Evolutionary conservation across 2,113 vertebrate genomes (phyloP).

Genomic region (Onychostruthus taczanowskii): DNA sequence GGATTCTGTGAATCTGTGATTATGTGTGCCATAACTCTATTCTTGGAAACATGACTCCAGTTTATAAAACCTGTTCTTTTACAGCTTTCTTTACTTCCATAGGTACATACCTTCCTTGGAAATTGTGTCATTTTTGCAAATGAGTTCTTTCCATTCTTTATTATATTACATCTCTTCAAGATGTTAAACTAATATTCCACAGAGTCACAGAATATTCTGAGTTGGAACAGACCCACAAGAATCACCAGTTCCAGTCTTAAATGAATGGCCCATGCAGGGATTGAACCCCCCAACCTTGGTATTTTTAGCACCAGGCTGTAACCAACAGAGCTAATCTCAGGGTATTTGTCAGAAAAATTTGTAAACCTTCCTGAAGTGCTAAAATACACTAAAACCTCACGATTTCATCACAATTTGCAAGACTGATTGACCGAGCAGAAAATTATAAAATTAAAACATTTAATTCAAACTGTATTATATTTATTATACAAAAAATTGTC

Average conservation of each 20-base stretch:
- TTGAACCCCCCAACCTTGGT: not conserved
- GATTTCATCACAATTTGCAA: not conserved
- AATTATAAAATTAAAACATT: not conserved
- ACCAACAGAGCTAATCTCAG: not conserved
- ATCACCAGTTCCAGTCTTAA: not conserved
- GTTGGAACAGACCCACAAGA: not conserved
- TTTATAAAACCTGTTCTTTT: not conserved
- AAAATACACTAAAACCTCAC: not conserved
- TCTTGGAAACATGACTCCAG: not conserved
- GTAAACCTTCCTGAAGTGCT: not conserved
- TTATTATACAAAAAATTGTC: not conserved
- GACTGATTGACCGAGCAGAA: not conserved
- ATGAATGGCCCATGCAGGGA: not conserved
- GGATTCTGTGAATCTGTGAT: too few relatives aligned
- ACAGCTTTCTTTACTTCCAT: not conserved
- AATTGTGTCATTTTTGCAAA: not conserved
- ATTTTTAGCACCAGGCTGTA: not conserved
- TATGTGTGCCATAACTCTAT: not conserved
- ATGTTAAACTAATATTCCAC: not conserved
- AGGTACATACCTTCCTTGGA: not conserved
- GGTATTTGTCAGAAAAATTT: not conserved
- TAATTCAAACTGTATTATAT: not conserved
- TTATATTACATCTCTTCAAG: not conserved
- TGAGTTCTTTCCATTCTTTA: not conserved
- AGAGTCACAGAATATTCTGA: not conserved